Conservation (phyloP, 2,797 vertebrate species). For the Botia kubotai region DNA sequence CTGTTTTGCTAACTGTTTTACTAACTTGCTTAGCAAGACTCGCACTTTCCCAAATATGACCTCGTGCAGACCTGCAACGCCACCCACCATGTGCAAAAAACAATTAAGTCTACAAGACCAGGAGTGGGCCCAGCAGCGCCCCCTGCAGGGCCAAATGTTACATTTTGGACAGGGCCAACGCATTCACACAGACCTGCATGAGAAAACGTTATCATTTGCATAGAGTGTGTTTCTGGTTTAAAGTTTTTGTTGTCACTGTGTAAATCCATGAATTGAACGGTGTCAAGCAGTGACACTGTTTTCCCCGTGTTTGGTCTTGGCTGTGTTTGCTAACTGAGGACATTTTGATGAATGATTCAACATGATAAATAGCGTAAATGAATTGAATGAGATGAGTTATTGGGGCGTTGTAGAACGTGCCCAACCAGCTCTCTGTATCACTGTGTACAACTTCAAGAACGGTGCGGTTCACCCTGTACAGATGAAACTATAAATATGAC, state of each 20-base stretch:
- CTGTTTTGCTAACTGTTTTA: background rate
- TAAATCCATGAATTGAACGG: background rate
- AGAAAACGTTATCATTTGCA: background rate
- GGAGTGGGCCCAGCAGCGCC: too few species aligned
- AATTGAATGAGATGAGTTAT: conserved; percentile 29
- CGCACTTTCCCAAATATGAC: too few species aligned
- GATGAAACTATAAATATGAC: conserved; percentile 92
- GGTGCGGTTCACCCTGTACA: conserved; percentile 91
- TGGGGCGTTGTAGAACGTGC: conserved; percentile 79
- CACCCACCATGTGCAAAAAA: too few species aligned
- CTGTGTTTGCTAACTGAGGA: conserved; percentile 39
- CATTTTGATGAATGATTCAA: conserved; percentile 62
- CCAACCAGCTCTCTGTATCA: conserved; percentile 87
- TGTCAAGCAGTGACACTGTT: background rate
- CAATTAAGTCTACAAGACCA: too few species aligned
- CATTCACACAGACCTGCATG: background rate
- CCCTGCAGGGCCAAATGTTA: too few species aligned
- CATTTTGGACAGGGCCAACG: too few species aligned
- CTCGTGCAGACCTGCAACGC: too few species aligned
- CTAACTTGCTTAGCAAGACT: background rate
- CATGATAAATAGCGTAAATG: background rate
- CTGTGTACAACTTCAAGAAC: conserved; percentile 97
- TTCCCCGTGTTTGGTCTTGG: background rate
- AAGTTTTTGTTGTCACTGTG: conserved; percentile 5
- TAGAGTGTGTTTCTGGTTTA: conserved; percentile 16